Conservation (phyloP, 2,888 invertebrate genomes). For the Gymnocheta viridis region DNA sequence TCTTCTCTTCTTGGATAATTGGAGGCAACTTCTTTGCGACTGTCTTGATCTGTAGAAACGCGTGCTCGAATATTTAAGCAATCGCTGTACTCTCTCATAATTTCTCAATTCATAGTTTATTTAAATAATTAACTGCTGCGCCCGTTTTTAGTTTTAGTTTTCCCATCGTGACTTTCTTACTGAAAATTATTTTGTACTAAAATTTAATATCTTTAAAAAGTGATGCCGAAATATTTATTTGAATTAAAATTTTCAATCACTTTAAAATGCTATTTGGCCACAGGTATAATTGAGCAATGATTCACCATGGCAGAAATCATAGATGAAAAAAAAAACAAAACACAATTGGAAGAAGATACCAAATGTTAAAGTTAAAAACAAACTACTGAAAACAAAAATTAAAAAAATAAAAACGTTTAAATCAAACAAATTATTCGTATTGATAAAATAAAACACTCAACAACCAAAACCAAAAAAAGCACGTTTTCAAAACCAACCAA, state of each 20-base stretch:
- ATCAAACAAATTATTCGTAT: constrained; percentile 1
- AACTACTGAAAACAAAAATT: neutral
- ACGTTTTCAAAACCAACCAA: constrained; percentile 20
- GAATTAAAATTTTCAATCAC: neutral
- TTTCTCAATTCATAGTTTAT: too few relatives aligned
- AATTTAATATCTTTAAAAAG: too few relatives aligned
- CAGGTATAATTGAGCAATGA: constrained; percentile 20
- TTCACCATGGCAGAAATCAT: constrained; percentile 21
- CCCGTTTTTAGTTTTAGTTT: too few relatives aligned
- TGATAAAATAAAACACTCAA: neutral
- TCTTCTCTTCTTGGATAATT: too few relatives aligned
- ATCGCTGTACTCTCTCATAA: too few relatives aligned
- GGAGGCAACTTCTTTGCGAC: too few relatives aligned
- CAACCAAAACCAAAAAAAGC: constrained; percentile 6
- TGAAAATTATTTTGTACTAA: too few relatives aligned
- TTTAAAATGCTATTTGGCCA: neutral
- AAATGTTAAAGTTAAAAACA: too few relatives aligned
- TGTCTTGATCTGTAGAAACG: too few relatives aligned
- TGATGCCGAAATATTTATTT: neutral
- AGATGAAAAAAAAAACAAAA: neutral
- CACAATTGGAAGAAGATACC: neutral
- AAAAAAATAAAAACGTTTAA: constrained; percentile 8
- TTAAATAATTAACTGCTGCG: too few relatives aligned
- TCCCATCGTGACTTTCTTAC: too few relatives aligned
- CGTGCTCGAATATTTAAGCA: too few relatives aligned